phyloP scores from a whole-genome alignment of 2,113 vertebrate genomes.

The Grantiella picta region DNA sequence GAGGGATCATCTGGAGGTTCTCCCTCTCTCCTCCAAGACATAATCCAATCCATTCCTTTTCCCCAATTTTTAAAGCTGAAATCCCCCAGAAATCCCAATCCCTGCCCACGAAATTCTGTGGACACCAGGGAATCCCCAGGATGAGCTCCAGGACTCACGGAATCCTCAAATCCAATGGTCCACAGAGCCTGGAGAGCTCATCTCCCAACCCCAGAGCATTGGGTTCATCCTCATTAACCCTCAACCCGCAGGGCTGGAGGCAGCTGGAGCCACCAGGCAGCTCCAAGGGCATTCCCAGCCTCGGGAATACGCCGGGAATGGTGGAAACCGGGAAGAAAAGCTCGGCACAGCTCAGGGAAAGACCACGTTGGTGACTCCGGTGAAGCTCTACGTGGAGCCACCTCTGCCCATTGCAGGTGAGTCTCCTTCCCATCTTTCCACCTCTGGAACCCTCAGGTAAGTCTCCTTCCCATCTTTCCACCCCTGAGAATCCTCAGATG shows the following conservation, averaged over 20 bases:
- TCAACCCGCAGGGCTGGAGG: conserved; percentile 68
- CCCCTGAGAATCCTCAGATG: no score
- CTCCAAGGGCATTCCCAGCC: not conserved
- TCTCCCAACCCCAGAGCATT: no score
- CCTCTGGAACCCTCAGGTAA: no score
- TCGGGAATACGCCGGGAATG: not conserved
- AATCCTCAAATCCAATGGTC: not conserved
- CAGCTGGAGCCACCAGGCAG: not conserved
- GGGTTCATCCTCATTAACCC: not conserved
- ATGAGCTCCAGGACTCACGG: not conserved
- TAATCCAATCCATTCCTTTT: not conserved
- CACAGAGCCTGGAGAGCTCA: not conserved
- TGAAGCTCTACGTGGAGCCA: not conserved
- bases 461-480: no score
- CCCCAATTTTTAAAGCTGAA: not conserved
- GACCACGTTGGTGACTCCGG: fast-evolving
- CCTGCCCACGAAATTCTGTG: not conserved
- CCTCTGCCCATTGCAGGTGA: not conserved
- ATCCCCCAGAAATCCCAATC: not conserved
- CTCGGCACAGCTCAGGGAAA: not conserved
- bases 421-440: not conserved
- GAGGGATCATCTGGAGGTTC: not conserved
- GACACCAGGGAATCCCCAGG: not conserved
- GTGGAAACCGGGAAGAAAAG: not conserved
- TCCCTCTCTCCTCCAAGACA: not conserved